phyloP scores from a whole-genome alignment of 2,113 vertebrate genomes.

The Pionites leucogaster region DNA sequence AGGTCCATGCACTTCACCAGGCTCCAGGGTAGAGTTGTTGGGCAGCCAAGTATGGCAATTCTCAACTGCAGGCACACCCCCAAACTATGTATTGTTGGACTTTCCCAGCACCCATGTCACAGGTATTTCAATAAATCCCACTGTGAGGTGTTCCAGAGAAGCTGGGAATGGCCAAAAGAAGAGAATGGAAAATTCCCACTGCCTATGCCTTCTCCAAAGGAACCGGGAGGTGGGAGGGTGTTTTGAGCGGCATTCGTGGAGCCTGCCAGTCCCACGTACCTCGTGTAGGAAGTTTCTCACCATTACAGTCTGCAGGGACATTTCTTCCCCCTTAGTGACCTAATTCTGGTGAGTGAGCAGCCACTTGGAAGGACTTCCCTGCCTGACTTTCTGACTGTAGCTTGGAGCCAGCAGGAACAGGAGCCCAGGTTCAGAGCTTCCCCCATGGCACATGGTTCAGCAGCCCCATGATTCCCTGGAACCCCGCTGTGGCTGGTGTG shows the following conservation, averaged over 20 bases:
- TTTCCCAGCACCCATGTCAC: background rate
- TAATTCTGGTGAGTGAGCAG: conserved; percentile 29
- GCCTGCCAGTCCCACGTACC: conserved; percentile 19
- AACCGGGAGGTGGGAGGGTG: background rate
- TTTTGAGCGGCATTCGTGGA: background rate
- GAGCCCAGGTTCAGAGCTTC: background rate
- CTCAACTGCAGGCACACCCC: background rate
- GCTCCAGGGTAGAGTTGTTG: background rate
- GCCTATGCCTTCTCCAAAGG: background rate
- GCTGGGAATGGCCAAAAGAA: background rate
- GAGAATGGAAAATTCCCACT: conserved; percentile 30
- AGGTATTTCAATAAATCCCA: background rate
- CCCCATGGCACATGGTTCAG: fast-evolving
- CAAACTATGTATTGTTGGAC: background rate
- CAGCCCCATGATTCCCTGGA: fast-evolving
- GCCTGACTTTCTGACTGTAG: background rate
- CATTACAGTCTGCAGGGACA: background rate
- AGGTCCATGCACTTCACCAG: background rate
- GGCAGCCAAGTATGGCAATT: background rate
- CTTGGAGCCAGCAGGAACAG: background rate
- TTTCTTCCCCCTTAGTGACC: conserved; percentile 49
- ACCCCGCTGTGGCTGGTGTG: background rate
- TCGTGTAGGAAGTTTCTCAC: conserved; percentile 41
- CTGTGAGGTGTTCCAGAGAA: background rate
- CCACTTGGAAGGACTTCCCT: background rate